Conservation (phyloP, 2,888 invertebrate genomes). For the Leptinotarsa tumamoca region DNA sequence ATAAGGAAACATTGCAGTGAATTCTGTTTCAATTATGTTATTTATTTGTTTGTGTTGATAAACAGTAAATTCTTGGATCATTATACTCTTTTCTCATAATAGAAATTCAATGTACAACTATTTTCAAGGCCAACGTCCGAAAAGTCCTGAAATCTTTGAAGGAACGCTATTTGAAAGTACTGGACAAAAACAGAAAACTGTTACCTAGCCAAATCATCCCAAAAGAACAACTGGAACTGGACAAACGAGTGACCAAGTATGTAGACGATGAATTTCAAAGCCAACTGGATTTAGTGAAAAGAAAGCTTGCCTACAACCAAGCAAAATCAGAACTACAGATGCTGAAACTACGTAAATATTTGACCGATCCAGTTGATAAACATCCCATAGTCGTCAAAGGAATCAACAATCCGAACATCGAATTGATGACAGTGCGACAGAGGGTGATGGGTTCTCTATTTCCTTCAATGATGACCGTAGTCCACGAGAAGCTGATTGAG, state of each 20-base stretch:
- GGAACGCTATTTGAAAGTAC: constrained; percentile 61
- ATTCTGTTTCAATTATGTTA: too few relatives aligned
- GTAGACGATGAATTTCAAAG: constrained; percentile 72
- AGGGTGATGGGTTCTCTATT: constrained; percentile 73
- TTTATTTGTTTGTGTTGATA: too few relatives aligned
- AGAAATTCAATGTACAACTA: background rate
- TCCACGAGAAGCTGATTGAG: constrained; percentile 72
- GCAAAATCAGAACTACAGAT: constrained; percentile 75
- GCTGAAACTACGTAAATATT: constrained; percentile 53
- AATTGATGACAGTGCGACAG: constrained; percentile 74
- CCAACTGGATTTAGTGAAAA: constrained; percentile 73
- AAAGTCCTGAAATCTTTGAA: constrained; percentile 70
- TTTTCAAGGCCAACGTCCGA: constrained; percentile 55
- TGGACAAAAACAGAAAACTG: constrained; percentile 70
- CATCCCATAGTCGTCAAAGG: constrained; percentile 73
- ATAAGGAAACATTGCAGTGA: too few relatives aligned
- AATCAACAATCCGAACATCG: constrained; percentile 67
- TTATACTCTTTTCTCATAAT: too few relatives aligned
- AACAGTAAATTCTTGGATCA: too few relatives aligned
- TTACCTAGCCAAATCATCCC: constrained; percentile 72
- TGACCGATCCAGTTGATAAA: constrained; percentile 73
- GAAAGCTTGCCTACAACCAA: constrained; percentile 77
- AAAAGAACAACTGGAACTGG: constrained; percentile 75
- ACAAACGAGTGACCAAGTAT: constrained; percentile 75
- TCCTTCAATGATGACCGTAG: constrained; percentile 69